A percentile compares a stretch with the other conserved stretches of the same genome.
These are phyloP conservation scores for Rhopalosiphum padi DNA, from an alignment of 1,140 invertebrate genomes.

Conservation along the genomic window DNA sequence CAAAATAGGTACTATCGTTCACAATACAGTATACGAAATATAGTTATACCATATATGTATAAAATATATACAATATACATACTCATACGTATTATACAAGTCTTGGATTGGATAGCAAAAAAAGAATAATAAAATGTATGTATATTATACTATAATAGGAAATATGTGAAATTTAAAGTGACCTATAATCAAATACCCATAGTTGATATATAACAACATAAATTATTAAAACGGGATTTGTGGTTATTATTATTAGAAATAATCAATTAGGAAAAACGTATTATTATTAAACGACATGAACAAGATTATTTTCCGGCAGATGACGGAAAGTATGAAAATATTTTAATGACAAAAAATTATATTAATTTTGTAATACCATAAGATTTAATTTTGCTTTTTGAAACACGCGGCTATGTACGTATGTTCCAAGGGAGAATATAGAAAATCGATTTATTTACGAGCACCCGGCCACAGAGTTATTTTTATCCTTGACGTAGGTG, in stretches of 20 bases:
- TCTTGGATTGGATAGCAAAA: not conserved
- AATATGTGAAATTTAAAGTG: not conserved
- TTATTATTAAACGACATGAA: not conserved
- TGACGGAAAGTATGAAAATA: not conserved
- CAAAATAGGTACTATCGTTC: not conserved
- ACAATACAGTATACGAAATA: not conserved
- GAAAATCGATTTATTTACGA: conserved; percentile 40
- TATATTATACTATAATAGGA: not conserved
- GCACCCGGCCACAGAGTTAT: conserved; percentile 24
- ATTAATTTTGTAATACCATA: not conserved
- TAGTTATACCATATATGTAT: not conserved
- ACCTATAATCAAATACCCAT: not conserved
- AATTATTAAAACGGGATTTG: not conserved
- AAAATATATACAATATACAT: not conserved
- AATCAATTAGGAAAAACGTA: not conserved
- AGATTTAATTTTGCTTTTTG: not conserved
- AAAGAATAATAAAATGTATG: not conserved
- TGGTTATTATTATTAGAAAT: not conserved
- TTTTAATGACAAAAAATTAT: not conserved
- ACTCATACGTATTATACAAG: not conserved
- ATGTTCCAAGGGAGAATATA: not conserved
- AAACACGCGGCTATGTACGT: not conserved
- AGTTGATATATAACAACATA: not conserved
- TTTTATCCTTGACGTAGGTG: conserved; percentile 27
- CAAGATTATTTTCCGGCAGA: not conserved